Base-by-base conservation (phyloP, 2,113 vertebrate genomes). In the Sturnira hondurensis region DNA sequence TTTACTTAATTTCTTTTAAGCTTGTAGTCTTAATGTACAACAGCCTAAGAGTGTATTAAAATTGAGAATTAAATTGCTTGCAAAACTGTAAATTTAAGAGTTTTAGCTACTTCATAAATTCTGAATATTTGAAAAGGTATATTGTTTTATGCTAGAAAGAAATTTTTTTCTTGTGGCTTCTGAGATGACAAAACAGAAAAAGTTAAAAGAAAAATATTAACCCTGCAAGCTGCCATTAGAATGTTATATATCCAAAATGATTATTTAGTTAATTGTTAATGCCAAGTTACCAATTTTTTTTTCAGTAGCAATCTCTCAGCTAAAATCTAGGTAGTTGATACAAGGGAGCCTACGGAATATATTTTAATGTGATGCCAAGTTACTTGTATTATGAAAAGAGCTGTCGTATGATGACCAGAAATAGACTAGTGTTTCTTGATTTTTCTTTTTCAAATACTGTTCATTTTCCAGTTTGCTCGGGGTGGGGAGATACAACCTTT, bases 1-100 rank as follows among this genome's bases (percentile, higher is more conserved):
- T 22, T 95, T 38, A 56, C 16, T 89, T 86, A 76, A 47, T 97
- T 95, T 12, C 22, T 92, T 92, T 95, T 91, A 58, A 3, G 33
- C 19, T 95, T 89, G 9, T 2, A 80, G 41, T 87, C 68, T 88
- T 85, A 38, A 19, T 94, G 81, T 61, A 47, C 12, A 61, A 4
- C 28, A 33, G 19, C 70, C 38, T 94, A 86, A 67, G n/a, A 71
- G 45, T 89, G 22, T 38, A 24, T 70, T 89, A 33, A 71, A 10
- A 26, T 41, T 78, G 61, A 90, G 52, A 76, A 56, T 87, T 65
- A 13, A 87, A 41, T 43, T 82, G 26, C 63, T 91, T 93, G 31
- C 7, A 56, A 28, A 87, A 54, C 31, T 77, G 19, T 50, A 85
- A n/a, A 67, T 84, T 84, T 83, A 8, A 38, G 41, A n/a, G 12